phyloP scores from a whole-genome alignment of 2,113 vertebrate genomes.

The Arizona elegans region DNA sequence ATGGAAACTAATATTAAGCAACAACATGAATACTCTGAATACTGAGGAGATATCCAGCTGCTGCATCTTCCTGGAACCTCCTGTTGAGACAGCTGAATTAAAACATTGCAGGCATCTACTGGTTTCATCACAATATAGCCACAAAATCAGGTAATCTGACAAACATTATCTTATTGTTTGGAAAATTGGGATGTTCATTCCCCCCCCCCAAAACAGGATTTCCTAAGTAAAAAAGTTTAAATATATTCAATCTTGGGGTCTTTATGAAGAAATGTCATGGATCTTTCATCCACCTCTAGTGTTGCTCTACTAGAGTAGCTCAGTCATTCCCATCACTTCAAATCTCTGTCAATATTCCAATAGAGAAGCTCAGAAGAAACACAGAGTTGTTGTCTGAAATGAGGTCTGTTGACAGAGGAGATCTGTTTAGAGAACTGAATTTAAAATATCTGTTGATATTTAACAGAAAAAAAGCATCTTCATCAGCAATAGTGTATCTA shows the following conservation, averaged over 20 bases:
- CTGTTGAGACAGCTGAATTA: not conserved
- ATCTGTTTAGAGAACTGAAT: slow-evolving; percentile 19
- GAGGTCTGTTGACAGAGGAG: not conserved
- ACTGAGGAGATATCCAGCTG: not conserved
- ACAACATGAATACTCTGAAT: not conserved
- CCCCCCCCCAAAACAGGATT: fast-evolving
- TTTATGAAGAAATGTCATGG: not conserved
- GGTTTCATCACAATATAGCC: not conserved
- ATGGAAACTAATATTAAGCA: not conserved
- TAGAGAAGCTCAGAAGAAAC: slow-evolving; percentile 37
- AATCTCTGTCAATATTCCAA: not conserved
- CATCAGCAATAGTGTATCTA: slow-evolving; percentile 49
- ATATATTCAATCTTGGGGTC: not conserved
- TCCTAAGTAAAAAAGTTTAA: not conserved
- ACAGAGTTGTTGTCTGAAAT: not conserved
- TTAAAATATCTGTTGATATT: slow-evolving; percentile 42
- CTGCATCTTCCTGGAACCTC: not conserved
- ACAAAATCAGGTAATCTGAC: not conserved
- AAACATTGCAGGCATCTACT: not conserved
- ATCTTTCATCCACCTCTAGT: not conserved
- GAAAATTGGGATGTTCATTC: fast-evolving
- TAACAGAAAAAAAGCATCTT: slow-evolving; percentile 32
- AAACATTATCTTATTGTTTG: not conserved
- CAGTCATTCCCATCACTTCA: slow-evolving; percentile 9
- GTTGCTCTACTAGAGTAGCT: not conserved